Conservation (phyloP, 2,888 invertebrate genomes). For the Seira musarum region DNA sequence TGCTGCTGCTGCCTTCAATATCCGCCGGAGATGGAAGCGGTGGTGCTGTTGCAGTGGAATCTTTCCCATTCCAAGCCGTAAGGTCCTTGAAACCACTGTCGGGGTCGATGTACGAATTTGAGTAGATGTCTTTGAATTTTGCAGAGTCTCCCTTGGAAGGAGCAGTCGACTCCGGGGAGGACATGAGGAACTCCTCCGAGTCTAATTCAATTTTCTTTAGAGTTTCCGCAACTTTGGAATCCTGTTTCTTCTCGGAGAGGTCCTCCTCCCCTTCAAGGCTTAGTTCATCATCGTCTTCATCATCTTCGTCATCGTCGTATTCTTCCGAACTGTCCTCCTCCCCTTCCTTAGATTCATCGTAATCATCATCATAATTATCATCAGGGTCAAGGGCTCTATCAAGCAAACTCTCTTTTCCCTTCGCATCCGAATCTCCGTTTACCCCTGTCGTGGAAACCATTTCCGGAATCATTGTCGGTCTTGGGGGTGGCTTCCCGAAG, state of each 20-base stretch:
- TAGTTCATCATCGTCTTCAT: conserved; percentile 37
- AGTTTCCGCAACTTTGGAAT: conserved; percentile 1
- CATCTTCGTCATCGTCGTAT: conserved; percentile 40
- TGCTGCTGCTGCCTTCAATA: conserved; percentile 27
- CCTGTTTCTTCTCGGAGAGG: background rate
- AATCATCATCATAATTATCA: conserved; percentile 43
- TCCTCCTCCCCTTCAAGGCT: conserved; percentile 54
- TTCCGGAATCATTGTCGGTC: conserved; percentile 31
- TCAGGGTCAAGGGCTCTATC: background rate
- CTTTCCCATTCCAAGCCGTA: background rate
- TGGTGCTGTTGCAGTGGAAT: background rate
- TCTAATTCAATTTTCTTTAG: conserved; percentile 6
- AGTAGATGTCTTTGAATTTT: conserved; percentile 44
- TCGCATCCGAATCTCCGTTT: conserved; percentile 11
- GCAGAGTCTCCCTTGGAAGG: conserved; percentile 22
- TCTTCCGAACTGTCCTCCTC: conserved; percentile 50
- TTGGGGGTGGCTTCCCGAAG: conserved; percentile 27
- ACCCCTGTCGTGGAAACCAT: background rate
- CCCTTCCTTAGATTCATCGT: conserved; percentile 45
- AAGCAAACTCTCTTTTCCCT: conserved; percentile 16
- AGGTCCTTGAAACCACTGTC: conserved; percentile 9
- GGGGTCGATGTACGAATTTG: conserved; percentile 41
- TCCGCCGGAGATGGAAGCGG: background rate
- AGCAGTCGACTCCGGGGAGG: conserved; percentile 33
- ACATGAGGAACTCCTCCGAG: conserved; percentile 33